A percentile compares a stretch with the other conserved stretches of the same genome.
phyloP scores from a whole-genome alignment of 1,140 invertebrate species.

The Microvelia longipes region DNA sequence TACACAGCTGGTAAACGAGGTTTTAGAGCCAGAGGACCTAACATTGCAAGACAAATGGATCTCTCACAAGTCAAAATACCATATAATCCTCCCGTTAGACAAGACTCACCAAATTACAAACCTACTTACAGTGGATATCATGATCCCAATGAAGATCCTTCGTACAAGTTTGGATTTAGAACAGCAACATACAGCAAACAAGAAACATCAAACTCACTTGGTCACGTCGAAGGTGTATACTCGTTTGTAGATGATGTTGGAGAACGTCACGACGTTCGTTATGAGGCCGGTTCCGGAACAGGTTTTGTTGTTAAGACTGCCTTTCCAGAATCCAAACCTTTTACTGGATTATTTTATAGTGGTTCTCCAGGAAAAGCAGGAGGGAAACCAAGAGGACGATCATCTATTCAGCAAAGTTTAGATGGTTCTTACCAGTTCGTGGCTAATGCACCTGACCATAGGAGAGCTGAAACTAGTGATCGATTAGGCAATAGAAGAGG shows the following conservation, averaged over 20 bases:
- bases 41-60: conserved; percentile 49
- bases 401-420: conserved; percentile 40
- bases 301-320: conserved; percentile 54
- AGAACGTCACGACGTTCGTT: conserved; percentile 50
- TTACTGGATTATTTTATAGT: conserved; percentile 33
- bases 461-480: conserved; percentile 50
- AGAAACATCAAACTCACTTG: conserved; percentile 42
- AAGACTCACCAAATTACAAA: conserved; percentile 24
- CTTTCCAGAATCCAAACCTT: conserved; percentile 39
- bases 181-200: conserved; percentile 45
- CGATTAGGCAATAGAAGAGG: conserved; percentile 47
- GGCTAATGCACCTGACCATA: conserved; percentile 50
- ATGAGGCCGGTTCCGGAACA: conserved; percentile 49
- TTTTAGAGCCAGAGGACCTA: conserved; percentile 48
- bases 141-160: conserved; percentile 54
- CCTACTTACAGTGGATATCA: conserved; percentile 47
- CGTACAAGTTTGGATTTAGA: conserved; percentile 47
- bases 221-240: conserved; percentile 40
- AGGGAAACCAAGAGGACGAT: conserved; percentile 37
- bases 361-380: conserved; percentile 30
- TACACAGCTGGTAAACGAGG: conserved; percentile 57
- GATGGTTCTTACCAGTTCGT: conserved; percentile 51
- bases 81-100: conserved; percentile 23
- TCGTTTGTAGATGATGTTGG: conserved; percentile 52
- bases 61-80: conserved; percentile 42